Evolutionary conservation across 2,113 vertebrate genomes (phyloP).

Genomic region (Myotis yumanensis): DNA sequence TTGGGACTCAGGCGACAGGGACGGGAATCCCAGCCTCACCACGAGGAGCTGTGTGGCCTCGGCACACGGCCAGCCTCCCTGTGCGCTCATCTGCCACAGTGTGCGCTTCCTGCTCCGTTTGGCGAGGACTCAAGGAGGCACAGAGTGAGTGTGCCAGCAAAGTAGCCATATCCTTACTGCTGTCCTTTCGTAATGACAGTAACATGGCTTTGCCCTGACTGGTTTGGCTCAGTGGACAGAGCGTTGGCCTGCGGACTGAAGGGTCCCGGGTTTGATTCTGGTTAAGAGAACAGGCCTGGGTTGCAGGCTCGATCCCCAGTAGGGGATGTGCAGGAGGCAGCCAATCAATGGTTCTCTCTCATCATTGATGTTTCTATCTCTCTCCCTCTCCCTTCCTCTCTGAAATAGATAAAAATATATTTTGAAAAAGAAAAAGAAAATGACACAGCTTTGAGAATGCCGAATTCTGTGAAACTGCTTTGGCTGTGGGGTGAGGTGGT

Average conservation of each 20-base stretch:
- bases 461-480: neutral
- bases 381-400: too few relatives aligned
- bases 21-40: neutral
- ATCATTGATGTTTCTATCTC: too few relatives aligned
- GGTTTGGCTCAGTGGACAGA: too few relatives aligned
- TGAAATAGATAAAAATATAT: too few relatives aligned
- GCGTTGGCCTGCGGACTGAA: too few relatives aligned
- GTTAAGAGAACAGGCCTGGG: too few relatives aligned
- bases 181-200: neutral
- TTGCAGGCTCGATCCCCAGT: too few relatives aligned
- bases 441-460: neutral
- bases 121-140: neutral
- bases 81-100: neutral
- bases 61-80: neutral
- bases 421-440: too few relatives aligned
- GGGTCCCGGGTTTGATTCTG: too few relatives aligned
- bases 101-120: neutral
- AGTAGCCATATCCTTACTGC: rapidly evolving
- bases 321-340: too few relatives aligned
- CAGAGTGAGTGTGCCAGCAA: neutral
- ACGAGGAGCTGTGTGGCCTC: neutral
- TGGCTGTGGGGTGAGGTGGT: neutral
- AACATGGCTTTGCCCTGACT: too few relatives aligned
- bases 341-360: too few relatives aligned
- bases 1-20: neutral